Conservation (phyloP, 2,113 vertebrate species). For the Ptilonorhynchus violaceus region DNA sequence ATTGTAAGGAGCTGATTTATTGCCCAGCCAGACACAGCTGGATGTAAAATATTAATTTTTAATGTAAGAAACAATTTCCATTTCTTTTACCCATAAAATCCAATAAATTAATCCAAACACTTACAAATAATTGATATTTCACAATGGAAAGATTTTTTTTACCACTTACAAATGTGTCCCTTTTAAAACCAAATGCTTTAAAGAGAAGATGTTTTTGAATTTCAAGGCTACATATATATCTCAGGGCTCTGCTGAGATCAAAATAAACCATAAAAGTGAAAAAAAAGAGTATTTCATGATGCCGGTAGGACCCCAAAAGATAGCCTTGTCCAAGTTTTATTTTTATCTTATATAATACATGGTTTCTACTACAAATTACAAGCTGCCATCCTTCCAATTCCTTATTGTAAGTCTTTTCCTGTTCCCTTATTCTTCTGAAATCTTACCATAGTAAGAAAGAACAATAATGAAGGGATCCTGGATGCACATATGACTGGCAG, state of each 20-base stretch:
- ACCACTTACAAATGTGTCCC: neutral
- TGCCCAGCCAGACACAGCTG: conserved; percentile 54
- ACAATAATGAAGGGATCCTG: neutral
- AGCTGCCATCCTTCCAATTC: neutral
- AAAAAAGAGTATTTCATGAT: conserved; percentile 32
- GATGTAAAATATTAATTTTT: conserved; percentile 70
- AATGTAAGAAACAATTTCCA: conserved; percentile 64
- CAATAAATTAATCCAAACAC: conserved; percentile 55
- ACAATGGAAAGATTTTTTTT: neutral
- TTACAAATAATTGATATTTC: conserved; percentile 52
- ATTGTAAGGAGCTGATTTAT: conserved; percentile 63
- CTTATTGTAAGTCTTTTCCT: neutral
- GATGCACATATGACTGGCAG: neutral
- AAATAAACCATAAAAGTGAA: conserved; percentile 51
- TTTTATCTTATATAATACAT: conserved; percentile 34
- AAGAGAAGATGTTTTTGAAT: conserved; percentile 13
- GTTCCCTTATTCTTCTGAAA: neutral
- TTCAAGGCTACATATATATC: conserved; percentile 30
- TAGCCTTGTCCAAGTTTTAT: conserved; percentile 24
- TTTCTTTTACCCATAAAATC: conserved; percentile 60
- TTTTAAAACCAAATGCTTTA: conserved; percentile 30
- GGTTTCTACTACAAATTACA: neutral
- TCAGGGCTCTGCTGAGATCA: conserved; percentile 3
- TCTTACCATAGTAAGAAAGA: neutral
- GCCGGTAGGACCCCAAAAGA: conserved; percentile 31